Evolutionary conservation across 2,113 vertebrate species (phyloP).

Genomic region (Pristiophorus japonicus): DNA sequence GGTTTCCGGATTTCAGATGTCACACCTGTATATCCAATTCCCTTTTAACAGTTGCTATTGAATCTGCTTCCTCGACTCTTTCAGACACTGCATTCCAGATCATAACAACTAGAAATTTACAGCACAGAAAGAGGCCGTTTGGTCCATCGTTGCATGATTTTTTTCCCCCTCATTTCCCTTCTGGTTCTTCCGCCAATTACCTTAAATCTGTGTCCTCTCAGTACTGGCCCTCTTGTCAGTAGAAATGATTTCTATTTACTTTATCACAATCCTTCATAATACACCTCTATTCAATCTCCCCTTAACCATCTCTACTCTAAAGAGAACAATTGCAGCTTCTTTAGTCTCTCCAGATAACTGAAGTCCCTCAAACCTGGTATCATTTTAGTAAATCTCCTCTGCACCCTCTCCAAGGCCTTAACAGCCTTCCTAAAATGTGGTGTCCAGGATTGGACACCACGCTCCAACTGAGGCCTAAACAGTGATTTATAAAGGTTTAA

Average conservation of each 20-base stretch:
- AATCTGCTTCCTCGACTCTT: too few species aligned
- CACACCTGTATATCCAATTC: too few species aligned
- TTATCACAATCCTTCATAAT: too few species aligned
- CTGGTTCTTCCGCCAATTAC: not conserved
- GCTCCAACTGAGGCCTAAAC: not conserved
- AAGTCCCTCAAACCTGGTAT: not conserved
- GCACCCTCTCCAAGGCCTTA: not conserved
- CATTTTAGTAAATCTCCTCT: too few species aligned
- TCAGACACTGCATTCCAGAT: not conserved
- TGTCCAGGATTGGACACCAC: not conserved
- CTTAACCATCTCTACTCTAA: not conserved
- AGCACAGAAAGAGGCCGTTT: too few species aligned
- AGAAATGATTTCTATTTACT: too few species aligned
- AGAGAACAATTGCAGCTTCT: not conserved
- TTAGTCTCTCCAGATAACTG: not conserved
- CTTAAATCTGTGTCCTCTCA: not conserved
- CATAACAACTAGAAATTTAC: not conserved
- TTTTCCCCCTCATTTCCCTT: not conserved
- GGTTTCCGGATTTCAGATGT: too few species aligned
- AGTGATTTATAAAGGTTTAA: not conserved
- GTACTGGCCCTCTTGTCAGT: not conserved
- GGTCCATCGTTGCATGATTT: too few species aligned
- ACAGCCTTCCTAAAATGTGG: not conserved
- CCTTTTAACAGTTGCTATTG: too few species aligned
- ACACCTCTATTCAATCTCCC: too few species aligned